Conservation (phyloP, 1,140 invertebrate species). For the Drosophila pseudoobscura region DNA sequence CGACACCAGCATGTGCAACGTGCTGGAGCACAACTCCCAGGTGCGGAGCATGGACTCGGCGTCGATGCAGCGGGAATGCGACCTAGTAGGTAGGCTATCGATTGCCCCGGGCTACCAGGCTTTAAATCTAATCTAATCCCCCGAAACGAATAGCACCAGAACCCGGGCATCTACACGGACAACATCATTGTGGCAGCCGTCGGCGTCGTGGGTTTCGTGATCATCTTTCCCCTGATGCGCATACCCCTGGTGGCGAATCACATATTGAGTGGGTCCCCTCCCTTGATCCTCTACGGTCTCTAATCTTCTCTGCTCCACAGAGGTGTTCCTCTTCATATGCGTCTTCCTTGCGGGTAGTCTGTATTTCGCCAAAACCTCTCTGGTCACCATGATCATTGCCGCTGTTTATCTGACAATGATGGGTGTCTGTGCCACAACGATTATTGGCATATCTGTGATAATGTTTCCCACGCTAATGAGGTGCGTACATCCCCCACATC, state of each 20-base stretch:
- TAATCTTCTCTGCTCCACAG: constrained; percentile 12
- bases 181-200: constrained; percentile 61
- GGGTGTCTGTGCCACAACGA: constrained; percentile 84
- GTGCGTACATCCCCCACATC: constrained; percentile 63
- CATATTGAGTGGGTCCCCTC: constrained; percentile 55
- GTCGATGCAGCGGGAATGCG: constrained; percentile 42
- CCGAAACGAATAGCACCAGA: constrained; percentile 32
- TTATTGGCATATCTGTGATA: constrained; percentile 85
- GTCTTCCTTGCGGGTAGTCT: constrained; percentile 56
- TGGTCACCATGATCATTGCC: constrained; percentile 30
- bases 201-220: constrained; percentile 47
- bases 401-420: constrained; percentile 84
- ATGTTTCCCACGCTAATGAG: constrained; percentile 85
- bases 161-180: constrained; percentile 40
- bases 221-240: constrained; percentile 58
- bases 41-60: neutral
- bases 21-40: constrained; percentile 42
- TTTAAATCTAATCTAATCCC: constrained; percentile 60
- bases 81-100: constrained; percentile 64
- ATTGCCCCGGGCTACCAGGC: constrained; percentile 18
- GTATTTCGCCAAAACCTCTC: constrained; percentile 38
- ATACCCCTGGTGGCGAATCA: constrained; percentile 39
- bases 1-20: constrained; percentile 83
- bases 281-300: too few relatives aligned
- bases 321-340: constrained; percentile 53